Evolutionary conservation across 2,797 vertebrate genomes (phyloP).

Genomic region (Schizothorax lantsangensis): DNA sequence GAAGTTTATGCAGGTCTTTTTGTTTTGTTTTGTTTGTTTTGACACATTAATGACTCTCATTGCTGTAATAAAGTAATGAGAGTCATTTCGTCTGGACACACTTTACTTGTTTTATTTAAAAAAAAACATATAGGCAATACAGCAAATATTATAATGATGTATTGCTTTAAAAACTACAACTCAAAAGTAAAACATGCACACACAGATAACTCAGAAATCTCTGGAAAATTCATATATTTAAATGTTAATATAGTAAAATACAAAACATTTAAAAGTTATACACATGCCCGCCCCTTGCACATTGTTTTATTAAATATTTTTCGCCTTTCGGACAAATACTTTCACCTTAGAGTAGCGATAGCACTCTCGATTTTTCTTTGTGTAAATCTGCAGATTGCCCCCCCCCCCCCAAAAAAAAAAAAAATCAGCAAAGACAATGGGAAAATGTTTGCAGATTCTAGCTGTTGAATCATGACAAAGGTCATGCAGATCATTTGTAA

Average conservation of each 20-base stretch:
- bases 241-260: not conserved
- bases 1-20: not conserved
- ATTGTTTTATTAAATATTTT: not conserved
- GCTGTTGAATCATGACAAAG: too few relatives aligned
- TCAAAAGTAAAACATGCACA: not conserved
- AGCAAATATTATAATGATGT: not conserved
- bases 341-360: too few relatives aligned
- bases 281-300: not conserved
- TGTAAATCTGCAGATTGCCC: too few relatives aligned
- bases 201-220: not conserved
- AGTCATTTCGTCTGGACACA: not conserved
- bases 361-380: too few relatives aligned
- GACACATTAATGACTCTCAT: not conserved
- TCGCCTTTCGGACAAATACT: not conserved
- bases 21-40: too few relatives aligned
- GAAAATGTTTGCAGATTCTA: too few relatives aligned
- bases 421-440: too few relatives aligned
- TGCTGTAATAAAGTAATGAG: not conserved
- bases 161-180: constrained; percentile 1
- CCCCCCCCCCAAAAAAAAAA: too few relatives aligned
- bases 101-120: too few relatives aligned
- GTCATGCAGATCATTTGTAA: too few relatives aligned
- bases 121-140: not conserved
- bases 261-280: not conserved
- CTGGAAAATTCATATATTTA: too few relatives aligned